phyloP scores from a whole-genome alignment of 30 jellyfish, hydroid and myxozoan species.

The Cassiopea andromeda region DNA sequence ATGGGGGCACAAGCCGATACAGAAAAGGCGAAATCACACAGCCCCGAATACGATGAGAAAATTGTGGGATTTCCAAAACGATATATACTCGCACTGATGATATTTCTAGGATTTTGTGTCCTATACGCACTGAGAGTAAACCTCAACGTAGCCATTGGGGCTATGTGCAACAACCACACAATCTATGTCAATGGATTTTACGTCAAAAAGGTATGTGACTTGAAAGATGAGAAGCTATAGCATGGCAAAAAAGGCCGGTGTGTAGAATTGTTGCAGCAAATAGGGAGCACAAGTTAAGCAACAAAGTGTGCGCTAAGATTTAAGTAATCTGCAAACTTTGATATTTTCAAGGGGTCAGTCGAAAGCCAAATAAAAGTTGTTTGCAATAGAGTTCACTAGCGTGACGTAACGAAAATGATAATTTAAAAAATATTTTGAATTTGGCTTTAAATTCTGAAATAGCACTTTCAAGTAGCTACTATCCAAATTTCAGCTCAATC shows the following conservation, averaged over 20 bases:
- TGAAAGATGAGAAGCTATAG: neutral
- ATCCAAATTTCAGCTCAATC: too few species aligned
- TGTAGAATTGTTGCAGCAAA: neutral
- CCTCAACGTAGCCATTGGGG: slow-evolving; percentile 97
- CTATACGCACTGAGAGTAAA: slow-evolving; percentile 94
- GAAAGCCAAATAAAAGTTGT: too few species aligned
- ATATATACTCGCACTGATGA: slow-evolving; percentile 89
- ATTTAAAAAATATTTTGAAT: too few species aligned
- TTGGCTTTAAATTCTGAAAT: too few species aligned
- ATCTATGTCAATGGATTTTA: slow-evolving; percentile 91
- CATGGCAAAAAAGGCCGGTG: neutral
- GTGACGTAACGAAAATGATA: too few species aligned
- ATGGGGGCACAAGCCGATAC: slow-evolving; percentile 58
- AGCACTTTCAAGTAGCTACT: too few species aligned
- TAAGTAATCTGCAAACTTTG: too few species aligned
- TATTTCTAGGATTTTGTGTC: slow-evolving; percentile 90
- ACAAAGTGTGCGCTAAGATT: too few species aligned
- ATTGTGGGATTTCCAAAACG: slow-evolving; percentile 94
- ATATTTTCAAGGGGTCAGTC: too few species aligned
- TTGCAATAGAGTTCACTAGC: too few species aligned
- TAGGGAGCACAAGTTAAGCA: too few species aligned
- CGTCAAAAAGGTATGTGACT: slow-evolving; percentile 77
- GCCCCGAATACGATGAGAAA: slow-evolving; percentile 64
- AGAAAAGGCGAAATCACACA: slow-evolving; percentile 38
- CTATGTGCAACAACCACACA: slow-evolving; percentile 96